phyloP scores from a whole-genome alignment of 2,888 invertebrate genomes.

The Cylloceria caligata region DNA sequence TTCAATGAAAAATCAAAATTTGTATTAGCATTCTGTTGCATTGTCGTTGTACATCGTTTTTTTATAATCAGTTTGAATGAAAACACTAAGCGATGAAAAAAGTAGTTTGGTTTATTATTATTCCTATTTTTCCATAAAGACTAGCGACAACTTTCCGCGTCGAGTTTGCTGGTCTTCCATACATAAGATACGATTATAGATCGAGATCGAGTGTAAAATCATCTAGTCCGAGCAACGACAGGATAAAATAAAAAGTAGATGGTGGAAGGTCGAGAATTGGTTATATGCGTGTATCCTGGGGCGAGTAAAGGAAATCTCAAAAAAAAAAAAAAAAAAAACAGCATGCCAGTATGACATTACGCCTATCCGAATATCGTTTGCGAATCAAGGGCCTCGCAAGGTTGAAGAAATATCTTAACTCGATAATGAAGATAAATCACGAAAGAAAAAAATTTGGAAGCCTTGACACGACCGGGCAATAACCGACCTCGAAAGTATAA shows the following conservation, averaged over 20 bases:
- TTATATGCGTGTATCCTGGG: neutral
- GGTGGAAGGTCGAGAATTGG: neutral
- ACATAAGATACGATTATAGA: constrained; percentile 4
- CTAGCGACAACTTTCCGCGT: neutral
- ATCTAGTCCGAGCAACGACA: neutral
- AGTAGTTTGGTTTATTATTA: neutral
- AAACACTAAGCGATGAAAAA: neutral
- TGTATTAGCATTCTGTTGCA: neutral
- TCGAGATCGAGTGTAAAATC: constrained; percentile 16
- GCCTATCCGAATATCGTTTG: neutral
- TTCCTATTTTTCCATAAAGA: neutral
- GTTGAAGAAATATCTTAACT: neutral
- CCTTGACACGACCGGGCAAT: constrained; percentile 71
- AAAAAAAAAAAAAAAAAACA: neutral
- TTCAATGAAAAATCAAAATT: neutral
- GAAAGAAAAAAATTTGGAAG: constrained; percentile 64
- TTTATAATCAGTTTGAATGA: neutral
- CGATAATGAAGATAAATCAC: constrained; percentile 4
- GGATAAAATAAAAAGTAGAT: neutral
- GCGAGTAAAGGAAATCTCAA: neutral
- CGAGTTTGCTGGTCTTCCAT: neutral
- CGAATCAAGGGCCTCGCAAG: neutral
- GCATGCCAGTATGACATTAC: neutral
- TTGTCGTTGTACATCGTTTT: neutral
- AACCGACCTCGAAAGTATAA: constrained; percentile 72